phyloP scores from a whole-genome alignment of 2,113 vertebrate species.

The Piprites chloris region DNA sequence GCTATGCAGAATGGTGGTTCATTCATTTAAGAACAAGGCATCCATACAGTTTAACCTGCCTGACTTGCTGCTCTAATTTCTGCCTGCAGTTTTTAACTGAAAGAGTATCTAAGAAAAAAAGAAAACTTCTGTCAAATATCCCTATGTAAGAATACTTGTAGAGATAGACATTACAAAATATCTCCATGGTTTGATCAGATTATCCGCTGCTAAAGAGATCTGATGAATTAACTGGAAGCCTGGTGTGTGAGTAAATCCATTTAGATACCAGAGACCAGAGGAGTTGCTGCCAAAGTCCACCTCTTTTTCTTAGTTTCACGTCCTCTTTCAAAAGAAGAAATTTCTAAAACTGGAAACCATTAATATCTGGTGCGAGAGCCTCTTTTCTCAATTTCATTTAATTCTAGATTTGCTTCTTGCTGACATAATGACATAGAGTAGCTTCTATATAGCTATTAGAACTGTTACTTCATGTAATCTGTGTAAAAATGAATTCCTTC shows the following conservation, averaged over 20 bases:
- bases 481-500: neutral
- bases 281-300: neutral
- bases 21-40: neutral
- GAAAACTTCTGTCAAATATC: neutral
- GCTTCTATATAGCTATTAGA: neutral
- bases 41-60: neutral
- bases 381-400: neutral
- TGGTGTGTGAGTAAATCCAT: neutral
- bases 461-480: neutral
- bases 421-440: neutral
- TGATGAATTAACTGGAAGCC: neutral
- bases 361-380: neutral
- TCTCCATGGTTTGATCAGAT: neutral
- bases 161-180: neutral
- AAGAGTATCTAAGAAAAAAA: neutral
- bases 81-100: neutral
- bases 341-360: neutral
- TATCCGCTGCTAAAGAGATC: neutral
- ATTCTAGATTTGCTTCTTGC: neutral
- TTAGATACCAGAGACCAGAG: neutral
- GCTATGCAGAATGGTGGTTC: neutral
- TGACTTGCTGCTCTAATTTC: neutral
- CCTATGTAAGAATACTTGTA: neutral
- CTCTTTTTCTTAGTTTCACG: neutral
- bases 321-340: neutral